Base-by-base conservation (phyloP, 1,140 invertebrate species). In the Ctenoplectra terminalis region DNA sequence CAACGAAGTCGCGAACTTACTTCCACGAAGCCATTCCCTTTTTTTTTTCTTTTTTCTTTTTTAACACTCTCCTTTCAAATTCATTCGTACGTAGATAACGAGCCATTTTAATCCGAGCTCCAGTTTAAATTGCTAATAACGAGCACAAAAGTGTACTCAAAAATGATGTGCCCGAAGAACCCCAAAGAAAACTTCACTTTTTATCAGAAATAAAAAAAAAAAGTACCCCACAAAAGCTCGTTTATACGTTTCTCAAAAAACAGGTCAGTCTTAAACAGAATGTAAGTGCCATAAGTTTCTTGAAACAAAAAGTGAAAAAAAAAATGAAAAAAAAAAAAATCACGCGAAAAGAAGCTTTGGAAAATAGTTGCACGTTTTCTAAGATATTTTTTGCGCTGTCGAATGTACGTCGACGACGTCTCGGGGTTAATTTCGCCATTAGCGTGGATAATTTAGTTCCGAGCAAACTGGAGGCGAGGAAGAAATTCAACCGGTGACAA, bases 361-460 rank as follows among this genome's bases (percentile, higher is more conserved):
- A 1, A 56, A 56, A 34, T 0, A 60, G 26, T 60, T 31, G n/a
- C 52, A 15, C 17, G 23, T 29, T 52, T 46, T 20, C 15, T 7
- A 6, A 8, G 15, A 20, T 6, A 17, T 60, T 31, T 31, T 60
- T 4, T 9, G 26, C 40, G 5, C 8, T 9, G 74, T 69, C 63
- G 26, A 77, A 69, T 54, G 8, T 20, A 26, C n/a, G 48, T 29
- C 5, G 17, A 54, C 31, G 8, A 46, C 20, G 34, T 6, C n/a
- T 52, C 17, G 4, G 15, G 64, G 75, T 70, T 70, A 70, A 77
- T 77, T 70, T 34, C 40, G 29, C 66, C 75, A 78, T 78, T 78
- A 70, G 70, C 34, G 54, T 31, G 50, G 54, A 31, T 84, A 85
- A 80, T 85, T 85, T 48, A 83, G 56, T 84, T 80, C 29, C 48